Evolutionary conservation across 2,888 invertebrate genomes (phyloP), one percentile per base, ranked within the genome.

Genomic region (Caenorhabditis afra): DNA sequence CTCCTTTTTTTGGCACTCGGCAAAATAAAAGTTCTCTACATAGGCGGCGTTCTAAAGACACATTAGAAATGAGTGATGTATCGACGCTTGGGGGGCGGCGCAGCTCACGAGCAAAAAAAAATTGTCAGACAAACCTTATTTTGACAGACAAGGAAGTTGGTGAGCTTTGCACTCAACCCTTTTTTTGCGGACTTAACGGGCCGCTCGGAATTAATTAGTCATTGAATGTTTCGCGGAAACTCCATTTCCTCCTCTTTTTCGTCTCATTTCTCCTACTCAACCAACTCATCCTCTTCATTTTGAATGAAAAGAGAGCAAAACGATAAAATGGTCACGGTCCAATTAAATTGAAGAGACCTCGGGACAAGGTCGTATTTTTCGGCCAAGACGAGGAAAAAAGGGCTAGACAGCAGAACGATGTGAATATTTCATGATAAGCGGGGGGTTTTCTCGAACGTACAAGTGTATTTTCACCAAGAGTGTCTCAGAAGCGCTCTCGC

Each of bases 31-130:
- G 59, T 59, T 59, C 58, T 44, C 57, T 29, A 7, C 7, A 5
- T 29, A n/a, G n/a, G n/a, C n/a, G 59, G 68, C 59, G 61, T 70
- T 70, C 61, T 61, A 53, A 55, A 39, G 16, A 22, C 49, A 61
- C 62, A 71, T 71, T 62, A 57, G 18, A 61, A 62, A 39, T 71
- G 71, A 71, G 18, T 62, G 71, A 71, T 71, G 57, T 71, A 62
- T 70, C 53, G 37, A 22, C 16, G 59, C 53, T 45, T 35, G 10
- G n/a, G 41, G 14, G 11, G 11, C n/a, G n/a, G n/a, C n/a, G n/a
- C n/a, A 14, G 12, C 14, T 41, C 14, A 8, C 37, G 37, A 41
- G 12, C 14, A 11, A 29, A 29, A 29, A 3, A 7, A 29, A n/a
- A n/a, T n/a, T 7, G 29, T 5, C 3, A 29, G 29, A 29, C 3